These are phyloP conservation scores for Frankliniella fusca DNA, from an alignment of 2,888 invertebrate species.

Conservation along the genomic window DNA sequence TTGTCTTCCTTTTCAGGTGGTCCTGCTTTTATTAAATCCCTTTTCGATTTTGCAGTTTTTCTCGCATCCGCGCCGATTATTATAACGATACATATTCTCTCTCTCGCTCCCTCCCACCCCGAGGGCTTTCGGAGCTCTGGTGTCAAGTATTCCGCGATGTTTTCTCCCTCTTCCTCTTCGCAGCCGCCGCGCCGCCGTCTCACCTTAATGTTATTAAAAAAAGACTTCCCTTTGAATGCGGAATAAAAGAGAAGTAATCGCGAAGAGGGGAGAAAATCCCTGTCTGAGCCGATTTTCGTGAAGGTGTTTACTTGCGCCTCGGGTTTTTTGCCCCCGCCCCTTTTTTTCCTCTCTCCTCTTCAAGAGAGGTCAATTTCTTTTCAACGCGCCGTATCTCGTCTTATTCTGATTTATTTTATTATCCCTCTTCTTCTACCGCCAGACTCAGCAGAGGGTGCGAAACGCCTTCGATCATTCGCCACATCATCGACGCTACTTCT, in stretches of 20 bases:
- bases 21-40: not conserved
- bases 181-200: not conserved
- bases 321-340: not conserved
- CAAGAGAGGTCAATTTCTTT: not conserved
- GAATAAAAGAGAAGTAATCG: constrained; percentile 19
- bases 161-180: not conserved
- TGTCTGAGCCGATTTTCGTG: not conserved
- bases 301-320: constrained; percentile 1
- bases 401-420: too few species aligned
- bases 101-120: not conserved
- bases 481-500: too few species aligned
- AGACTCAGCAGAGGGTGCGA: too few species aligned
- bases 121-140: not conserved
- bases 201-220: constrained; percentile 20
- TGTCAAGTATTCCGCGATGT: not conserved
- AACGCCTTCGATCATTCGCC: too few species aligned
- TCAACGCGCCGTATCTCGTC: not conserved
- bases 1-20: too few species aligned
- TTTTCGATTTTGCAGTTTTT: not conserved
- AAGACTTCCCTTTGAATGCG: constrained; percentile 17
- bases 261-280: not conserved
- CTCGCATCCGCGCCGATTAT: not conserved
- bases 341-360: not conserved
- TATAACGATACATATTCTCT: not conserved
- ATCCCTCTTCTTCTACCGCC: too few species aligned